Evolutionary conservation across 2,888 invertebrate genomes (phyloP).

Genomic region (Sarcophaga rosellei): DNA sequence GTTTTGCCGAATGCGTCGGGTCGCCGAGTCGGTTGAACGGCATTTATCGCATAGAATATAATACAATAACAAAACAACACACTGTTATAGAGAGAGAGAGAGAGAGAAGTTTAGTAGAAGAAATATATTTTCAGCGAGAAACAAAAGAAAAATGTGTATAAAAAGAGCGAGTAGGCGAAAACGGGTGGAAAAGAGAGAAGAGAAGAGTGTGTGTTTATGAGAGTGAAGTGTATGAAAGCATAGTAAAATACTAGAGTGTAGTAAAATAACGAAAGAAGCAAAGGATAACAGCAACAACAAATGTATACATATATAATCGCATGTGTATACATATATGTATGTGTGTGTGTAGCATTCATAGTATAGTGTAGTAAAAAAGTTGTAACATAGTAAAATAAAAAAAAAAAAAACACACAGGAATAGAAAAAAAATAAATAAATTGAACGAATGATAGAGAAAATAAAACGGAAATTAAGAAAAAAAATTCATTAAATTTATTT

Average conservation of each 20-base stretch:
- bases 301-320: background rate
- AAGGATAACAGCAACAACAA: background rate
- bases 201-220: background rate
- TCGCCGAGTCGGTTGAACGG: conserved; percentile 71
- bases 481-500: conserved; percentile 67
- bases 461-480: conserved; percentile 71
- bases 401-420: conserved; percentile 1
- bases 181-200: background rate
- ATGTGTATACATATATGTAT: background rate
- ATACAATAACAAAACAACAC: conserved; percentile 27
- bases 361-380: conserved; percentile 68
- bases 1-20: conserved; percentile 78
- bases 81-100: background rate
- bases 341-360: conserved; percentile 43
- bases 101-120: background rate
- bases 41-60: conserved; percentile 54
- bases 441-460: conserved; percentile 69
- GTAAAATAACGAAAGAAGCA: conserved; percentile 36
- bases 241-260: conserved; percentile 19
- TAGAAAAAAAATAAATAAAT: conserved; percentile 72
- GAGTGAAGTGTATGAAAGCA: background rate
- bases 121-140: background rate
- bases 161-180: background rate
- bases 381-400: conserved; percentile 43
- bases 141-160: conserved; percentile 24